Percentiles rank a stretch among this genome's conserved stretches.
Evolutionary conservation across 2,797 vertebrate species (phyloP).

Genomic region (Sebastes kiyomatsui): DNA sequence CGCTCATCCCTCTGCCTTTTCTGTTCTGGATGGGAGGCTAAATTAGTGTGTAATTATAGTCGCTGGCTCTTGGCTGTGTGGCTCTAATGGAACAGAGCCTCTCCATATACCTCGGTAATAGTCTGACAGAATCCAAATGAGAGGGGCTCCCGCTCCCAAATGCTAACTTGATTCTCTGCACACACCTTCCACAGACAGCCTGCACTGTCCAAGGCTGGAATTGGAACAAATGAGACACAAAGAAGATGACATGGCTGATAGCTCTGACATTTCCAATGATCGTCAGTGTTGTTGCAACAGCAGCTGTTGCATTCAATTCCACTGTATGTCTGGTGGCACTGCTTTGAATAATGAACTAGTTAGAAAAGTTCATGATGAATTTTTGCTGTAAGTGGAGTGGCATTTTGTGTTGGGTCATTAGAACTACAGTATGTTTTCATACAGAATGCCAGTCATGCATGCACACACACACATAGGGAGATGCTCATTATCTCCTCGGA

Average conservation of each 20-base stretch:
- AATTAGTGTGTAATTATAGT: slow-evolving; percentile 75
- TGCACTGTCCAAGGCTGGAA: slow-evolving; percentile 5
- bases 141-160: slow-evolving; percentile 30
- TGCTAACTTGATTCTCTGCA: slow-evolving; percentile 39
- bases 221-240: slow-evolving; percentile 31
- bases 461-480: slow-evolving; percentile 5
- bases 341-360: slow-evolving; percentile 44
- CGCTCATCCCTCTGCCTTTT: slow-evolving; percentile 29
- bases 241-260: slow-evolving; percentile 28
- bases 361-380: slow-evolving; percentile 41
- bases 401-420: slow-evolving; percentile 51
- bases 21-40: slow-evolving; percentile 51
- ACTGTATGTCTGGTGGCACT: neutral
- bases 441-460: slow-evolving; percentile 32
- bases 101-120: slow-evolving; percentile 52
- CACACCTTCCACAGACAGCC: slow-evolving; percentile 7
- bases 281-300: slow-evolving; percentile 22
- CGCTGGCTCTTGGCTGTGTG: slow-evolving; percentile 54
- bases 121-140: slow-evolving; percentile 66
- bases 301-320: slow-evolving; percentile 21
- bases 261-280: slow-evolving; percentile 49
- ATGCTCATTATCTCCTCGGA: slow-evolving; percentile 74
- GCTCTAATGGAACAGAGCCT: slow-evolving; percentile 65
- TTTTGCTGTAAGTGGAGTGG: slow-evolving; percentile 29
- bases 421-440: slow-evolving; percentile 54